A percentile compares a stretch with the other conserved stretches of the same genome.
Conservation (phyloP, 2,888 invertebrate genomes). For the Apotomis capreana region DNA sequence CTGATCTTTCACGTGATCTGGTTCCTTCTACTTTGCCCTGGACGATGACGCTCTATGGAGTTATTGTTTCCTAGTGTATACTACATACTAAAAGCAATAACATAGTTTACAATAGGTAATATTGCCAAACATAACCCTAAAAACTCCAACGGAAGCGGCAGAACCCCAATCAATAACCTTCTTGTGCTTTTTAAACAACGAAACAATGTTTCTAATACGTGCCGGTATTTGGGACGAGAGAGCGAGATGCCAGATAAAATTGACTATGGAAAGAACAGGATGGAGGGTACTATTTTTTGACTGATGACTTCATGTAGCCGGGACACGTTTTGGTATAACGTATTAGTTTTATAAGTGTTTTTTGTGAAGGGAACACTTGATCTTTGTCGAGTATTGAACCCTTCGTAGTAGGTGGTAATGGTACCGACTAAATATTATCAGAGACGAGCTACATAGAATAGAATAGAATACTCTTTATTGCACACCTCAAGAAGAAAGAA, state of each 20-base stretch:
- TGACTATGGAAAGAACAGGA: constrained; percentile 4
- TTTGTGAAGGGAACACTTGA: not conserved
- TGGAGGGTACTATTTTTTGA: constrained; percentile 30
- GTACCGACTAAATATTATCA: too few species aligned
- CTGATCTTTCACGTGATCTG: too few species aligned
- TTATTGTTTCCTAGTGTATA: too few species aligned
- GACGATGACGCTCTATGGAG: too few species aligned
- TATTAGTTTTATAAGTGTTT: constrained; percentile 4
- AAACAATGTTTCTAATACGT: constrained; percentile 38
- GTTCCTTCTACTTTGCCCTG: too few species aligned
- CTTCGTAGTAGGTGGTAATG: not conserved
- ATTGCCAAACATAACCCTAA: constrained; percentile 4
- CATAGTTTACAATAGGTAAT: not conserved
- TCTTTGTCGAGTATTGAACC: not conserved
- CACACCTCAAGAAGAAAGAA: too few species aligned
- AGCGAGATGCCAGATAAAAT: not conserved
- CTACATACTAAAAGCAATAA: not conserved
- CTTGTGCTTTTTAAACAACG: constrained; percentile 32
- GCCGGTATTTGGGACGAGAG: constrained; percentile 33
- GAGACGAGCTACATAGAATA: too few species aligned
- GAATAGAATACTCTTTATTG: too few species aligned
- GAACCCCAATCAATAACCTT: constrained; percentile 28
- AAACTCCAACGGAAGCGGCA: constrained; percentile 17
- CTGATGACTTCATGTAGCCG: constrained; percentile 26
- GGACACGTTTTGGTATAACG: constrained; percentile 16